phyloP scores from a whole-genome alignment of 2,888 invertebrate species.

The Leistus spinibarbis region DNA sequence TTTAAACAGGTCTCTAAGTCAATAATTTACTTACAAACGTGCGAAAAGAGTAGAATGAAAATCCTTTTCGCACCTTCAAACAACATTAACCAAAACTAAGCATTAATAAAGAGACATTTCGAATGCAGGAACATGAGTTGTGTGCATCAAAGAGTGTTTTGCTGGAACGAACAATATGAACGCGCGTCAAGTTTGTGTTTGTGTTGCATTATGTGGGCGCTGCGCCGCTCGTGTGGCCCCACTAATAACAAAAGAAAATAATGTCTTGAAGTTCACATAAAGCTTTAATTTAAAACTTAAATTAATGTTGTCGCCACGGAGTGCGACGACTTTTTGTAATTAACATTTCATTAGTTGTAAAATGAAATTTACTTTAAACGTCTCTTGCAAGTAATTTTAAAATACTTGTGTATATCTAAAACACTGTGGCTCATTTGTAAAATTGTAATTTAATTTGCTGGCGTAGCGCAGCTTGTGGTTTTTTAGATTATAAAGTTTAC shows the following conservation, averaged over 20 bases:
- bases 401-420: not conserved
- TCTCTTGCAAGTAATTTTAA: not conserved
- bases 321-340: conserved; percentile 45
- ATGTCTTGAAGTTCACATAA: conserved; percentile 46
- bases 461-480: not conserved
- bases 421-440: not conserved
- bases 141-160: not conserved
- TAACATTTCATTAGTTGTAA: conserved; percentile 45
- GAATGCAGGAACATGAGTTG: not conserved
- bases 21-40: no score
- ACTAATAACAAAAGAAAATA: conserved; percentile 42
- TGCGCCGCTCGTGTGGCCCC: not conserved
- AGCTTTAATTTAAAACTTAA: conserved; percentile 48
- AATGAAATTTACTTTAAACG: conserved; percentile 36
- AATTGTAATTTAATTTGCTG: not conserved
- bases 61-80: not conserved
- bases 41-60: not conserved
- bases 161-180: not conserved
- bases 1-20: no score
- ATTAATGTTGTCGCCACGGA: conserved; percentile 46
- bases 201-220: not conserved
- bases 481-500: not conserved
- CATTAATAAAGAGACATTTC: not conserved
- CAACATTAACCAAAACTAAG: not conserved
- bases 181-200: not conserved